A percentile compares a stretch with the other conserved stretches of the same genome.
These are phyloP conservation scores for Habrosyne pyritoides DNA, from an alignment of 2,888 invertebrate genomes.

Conservation along the genomic window DNA sequence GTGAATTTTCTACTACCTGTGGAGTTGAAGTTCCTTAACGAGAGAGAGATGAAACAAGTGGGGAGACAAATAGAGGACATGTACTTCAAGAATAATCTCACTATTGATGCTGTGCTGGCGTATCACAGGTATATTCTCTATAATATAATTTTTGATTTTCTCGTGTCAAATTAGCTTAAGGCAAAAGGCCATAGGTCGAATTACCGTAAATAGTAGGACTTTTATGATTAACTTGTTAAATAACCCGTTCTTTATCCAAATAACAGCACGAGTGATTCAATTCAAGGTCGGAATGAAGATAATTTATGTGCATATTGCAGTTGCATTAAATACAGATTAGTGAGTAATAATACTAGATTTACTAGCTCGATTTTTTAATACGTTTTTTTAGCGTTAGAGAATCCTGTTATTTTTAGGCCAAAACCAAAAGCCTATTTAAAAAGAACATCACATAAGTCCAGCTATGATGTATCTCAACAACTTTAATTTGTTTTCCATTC, in stretches of 20 bases:
- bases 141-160: neutral
- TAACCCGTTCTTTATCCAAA: neutral
- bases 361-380: neutral
- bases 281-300: neutral
- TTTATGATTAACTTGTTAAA: neutral
- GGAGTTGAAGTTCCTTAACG: conserved; percentile 56
- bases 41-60: conserved; percentile 51
- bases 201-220: neutral
- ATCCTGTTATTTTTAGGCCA: too few species aligned
- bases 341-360: neutral
- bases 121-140: conserved; percentile 67
- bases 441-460: too few species aligned
- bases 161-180: neutral
- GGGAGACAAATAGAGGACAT: conserved; percentile 51
- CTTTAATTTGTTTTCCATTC: conserved; percentile 12
- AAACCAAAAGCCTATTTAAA: neutral
- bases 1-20: conserved; percentile 56
- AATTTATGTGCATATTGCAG: neutral
- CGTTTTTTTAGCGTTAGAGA: too few species aligned
- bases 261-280: neutral
- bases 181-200: neutral
- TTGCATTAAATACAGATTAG: neutral
- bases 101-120: conserved; percentile 48
- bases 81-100: conserved; percentile 60
- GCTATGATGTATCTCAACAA: too few species aligned